phyloP scores from a whole-genome alignment of 2,888 invertebrate species.

The Osedax fenrisi region DNA sequence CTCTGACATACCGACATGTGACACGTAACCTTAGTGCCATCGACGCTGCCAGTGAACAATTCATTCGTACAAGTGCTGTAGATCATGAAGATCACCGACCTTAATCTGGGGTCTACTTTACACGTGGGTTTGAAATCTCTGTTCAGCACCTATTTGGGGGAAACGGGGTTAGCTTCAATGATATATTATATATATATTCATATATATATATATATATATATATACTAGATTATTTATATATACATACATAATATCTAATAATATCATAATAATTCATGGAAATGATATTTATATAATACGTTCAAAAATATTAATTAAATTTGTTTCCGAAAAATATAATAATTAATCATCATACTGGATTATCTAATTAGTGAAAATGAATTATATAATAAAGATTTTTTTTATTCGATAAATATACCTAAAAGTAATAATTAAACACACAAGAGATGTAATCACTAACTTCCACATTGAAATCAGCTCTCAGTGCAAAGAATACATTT shows the following conservation, averaged over 20 bases:
- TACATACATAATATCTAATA: not conserved
- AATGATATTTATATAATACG: conserved; percentile 20
- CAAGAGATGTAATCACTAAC: not conserved
- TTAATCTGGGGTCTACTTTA: conserved; percentile 44
- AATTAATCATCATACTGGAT: too few species aligned
- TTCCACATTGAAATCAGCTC: conserved; percentile 41
- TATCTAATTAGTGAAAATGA: too few species aligned
- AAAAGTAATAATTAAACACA: too few species aligned
- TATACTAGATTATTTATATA: not conserved
- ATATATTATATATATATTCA: conserved; percentile 2
- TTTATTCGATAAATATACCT: too few species aligned
- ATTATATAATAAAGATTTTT: too few species aligned
- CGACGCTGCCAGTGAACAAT: conserved; percentile 48
- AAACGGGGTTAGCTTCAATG: not conserved
- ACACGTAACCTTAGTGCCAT: conserved; percentile 47
- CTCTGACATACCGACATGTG: too few species aligned
- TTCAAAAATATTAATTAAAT: not conserved
- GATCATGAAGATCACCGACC: conserved; percentile 47
- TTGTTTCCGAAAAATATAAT: not conserved
- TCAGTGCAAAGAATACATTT: conserved; percentile 49
- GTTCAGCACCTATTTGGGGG: conserved; percentile 43
- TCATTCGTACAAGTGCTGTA: conserved; percentile 48
- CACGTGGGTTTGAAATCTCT: conserved; percentile 47
- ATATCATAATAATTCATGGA: conserved; percentile 40
- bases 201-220: not conserved